A percentile compares a stretch with the other conserved stretches of the same genome.
Conservation (phyloP, 1,140 invertebrate genomes). For the Magallana angulata region DNA sequence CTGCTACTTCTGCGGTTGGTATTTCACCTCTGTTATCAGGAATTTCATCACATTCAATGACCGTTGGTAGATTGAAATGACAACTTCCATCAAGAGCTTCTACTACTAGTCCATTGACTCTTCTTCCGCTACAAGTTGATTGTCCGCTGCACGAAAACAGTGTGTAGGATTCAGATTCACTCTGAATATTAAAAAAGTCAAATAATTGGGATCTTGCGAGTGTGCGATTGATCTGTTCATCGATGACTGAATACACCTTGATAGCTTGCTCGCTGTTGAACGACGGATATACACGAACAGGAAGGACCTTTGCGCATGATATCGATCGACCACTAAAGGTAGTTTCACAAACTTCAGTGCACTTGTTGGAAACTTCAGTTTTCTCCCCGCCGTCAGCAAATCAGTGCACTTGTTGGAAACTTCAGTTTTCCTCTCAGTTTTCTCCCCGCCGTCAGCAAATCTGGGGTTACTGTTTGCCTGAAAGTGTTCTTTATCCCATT, state of each 20-base stretch:
- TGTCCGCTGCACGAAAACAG: not conserved
- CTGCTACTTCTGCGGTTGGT: conserved; percentile 45
- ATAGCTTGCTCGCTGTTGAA: not conserved
- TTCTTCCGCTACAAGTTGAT: not conserved
- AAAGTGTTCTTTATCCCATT: too few species aligned
- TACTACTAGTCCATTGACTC: not conserved
- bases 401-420: not conserved
- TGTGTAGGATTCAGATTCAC: not conserved
- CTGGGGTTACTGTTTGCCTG: not conserved
- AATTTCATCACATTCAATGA: conserved; percentile 26
- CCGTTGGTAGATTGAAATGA: not conserved
- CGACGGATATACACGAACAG: not conserved
- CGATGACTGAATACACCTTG: not conserved
- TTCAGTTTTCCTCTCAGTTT: not conserved
- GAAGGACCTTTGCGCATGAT: not conserved
- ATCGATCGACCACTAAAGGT: not conserved
- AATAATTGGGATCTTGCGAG: not conserved
- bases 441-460: conserved; percentile 12
- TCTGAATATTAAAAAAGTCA: conserved; percentile 44
- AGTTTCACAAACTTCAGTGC: not conserved
- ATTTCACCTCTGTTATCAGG: conserved; percentile 40
- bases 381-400: not conserved
- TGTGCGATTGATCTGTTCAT: not conserved
- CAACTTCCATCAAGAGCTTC: not conserved
- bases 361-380: not conserved